Evolutionary conservation across 2,113 vertebrate species (phyloP), one percentile per base, ranked within the genome.

Genomic region (Gymnarchus niloticus): DNA sequence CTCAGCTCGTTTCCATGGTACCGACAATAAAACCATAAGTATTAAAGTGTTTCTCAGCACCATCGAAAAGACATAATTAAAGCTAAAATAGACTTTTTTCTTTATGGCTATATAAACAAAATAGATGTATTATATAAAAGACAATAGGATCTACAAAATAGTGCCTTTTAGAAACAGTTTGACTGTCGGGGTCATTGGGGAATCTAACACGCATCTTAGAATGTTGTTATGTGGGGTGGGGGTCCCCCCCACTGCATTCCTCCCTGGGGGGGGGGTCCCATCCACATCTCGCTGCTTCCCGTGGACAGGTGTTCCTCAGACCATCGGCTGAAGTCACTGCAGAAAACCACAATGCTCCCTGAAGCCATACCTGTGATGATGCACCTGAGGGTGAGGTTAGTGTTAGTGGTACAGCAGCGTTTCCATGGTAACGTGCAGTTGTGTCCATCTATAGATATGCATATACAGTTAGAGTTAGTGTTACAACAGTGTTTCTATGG

Each of bases 301-400:
- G 97, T 92, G 85, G 96, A 98, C 86, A 98, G 98, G 93, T 98
- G 98, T 91, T 99, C 98, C 0, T 98, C 97, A 88, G 99, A 97
- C 98, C 98, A 99, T 81, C 96, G 95, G 92, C 98, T 98, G 90
- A 99, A 99, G 90, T 99, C 97, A 0, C 98, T 99, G 95, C 99
- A 98, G 93, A 99, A 99, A 85, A 99, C 96, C 19, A 99, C 98
- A 37, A 99, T 99, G 91, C 98, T 99, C 46, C 98, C 98, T 0
- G 98, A 99, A 0, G 98, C 96, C 98, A 99, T 99, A 87, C 98
- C 98, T 0, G 98, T 96, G 88, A 99, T 97, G 89, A 99, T 95
- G 87, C 98, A 99, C 95, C 98, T 99, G 69, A 56, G 48, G 51
- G 54, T 10, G 49, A 69, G 37, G 23, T 25, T 6, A 56, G 9